Evolutionary conservation across 1,140 invertebrate genomes (phyloP).

Genomic region (Helicoverpa armigera): DNA sequence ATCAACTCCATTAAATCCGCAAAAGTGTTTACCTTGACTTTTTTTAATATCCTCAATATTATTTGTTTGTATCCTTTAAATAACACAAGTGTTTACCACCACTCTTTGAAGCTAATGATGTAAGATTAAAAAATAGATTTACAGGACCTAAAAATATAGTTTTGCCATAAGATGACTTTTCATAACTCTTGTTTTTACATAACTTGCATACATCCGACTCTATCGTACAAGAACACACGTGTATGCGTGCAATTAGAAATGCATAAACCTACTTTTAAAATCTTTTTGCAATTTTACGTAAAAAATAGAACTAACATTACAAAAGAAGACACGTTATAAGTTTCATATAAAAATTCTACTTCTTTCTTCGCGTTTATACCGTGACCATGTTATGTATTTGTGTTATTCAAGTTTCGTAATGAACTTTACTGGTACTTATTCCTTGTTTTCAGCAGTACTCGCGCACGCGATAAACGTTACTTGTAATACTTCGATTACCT

Average conservation of each 20-base stretch:
- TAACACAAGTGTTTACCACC: background rate
- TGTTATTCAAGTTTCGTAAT: conserved; percentile 64
- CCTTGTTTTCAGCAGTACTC: conserved; percentile 52
- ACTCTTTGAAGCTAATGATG: background rate
- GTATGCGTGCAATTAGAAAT: background rate
- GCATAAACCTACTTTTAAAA: background rate
- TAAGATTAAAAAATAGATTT: too few relatives aligned
- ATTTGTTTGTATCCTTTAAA: conserved; percentile 7
- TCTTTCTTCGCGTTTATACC: conserved; percentile 52
- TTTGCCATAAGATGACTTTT: too few relatives aligned
- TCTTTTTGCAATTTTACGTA: background rate
- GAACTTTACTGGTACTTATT: conserved; percentile 46
- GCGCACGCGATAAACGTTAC: conserved; percentile 50
- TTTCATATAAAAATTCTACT: conserved; percentile 52
- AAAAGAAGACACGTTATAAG: background rate
- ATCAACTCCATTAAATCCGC: conserved; percentile 13
- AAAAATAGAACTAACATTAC: conserved; percentile 20
- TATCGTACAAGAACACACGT: too few relatives aligned
- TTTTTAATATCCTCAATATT: conserved; percentile 26
- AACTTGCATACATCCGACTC: too few relatives aligned
- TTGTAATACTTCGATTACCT: conserved; percentile 33
- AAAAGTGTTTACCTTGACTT: conserved; percentile 30
- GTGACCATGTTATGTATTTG: conserved; percentile 58
- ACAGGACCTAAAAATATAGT: too few relatives aligned
- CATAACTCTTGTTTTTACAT: too few relatives aligned